These are phyloP conservation scores for Drosophila aldrichi DNA, from an alignment of 2,888 invertebrate genomes.

Conservation along the genomic window DNA sequence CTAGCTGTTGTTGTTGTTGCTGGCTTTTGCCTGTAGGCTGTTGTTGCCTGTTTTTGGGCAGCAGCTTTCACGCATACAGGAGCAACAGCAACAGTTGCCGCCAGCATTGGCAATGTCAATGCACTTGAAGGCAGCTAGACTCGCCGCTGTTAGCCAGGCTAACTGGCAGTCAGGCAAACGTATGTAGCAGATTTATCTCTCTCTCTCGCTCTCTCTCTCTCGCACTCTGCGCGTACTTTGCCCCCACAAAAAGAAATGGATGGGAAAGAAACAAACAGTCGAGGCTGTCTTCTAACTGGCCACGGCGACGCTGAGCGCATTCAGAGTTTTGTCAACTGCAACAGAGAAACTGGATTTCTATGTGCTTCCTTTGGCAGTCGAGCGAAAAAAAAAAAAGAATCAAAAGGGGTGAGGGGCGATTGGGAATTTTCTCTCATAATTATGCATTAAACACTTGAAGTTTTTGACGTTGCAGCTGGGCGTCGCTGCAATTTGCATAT, in stretches of 20 bases:
- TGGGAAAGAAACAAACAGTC: background rate
- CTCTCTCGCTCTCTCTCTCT: no score
- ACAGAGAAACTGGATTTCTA: conserved; percentile 57
- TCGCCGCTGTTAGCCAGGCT: conserved; percentile 18
- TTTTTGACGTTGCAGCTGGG: conserved; percentile 67
- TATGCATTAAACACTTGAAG: conserved; percentile 77
- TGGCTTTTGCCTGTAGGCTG: conserved; percentile 2
- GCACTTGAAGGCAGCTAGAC: conserved; percentile 47
- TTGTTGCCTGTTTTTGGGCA: conserved; percentile 45
- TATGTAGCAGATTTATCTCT: conserved; percentile 67
- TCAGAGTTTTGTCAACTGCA: conserved; percentile 71
- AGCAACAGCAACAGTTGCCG: conserved; percentile 29
- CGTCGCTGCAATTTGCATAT: conserved; percentile 69
- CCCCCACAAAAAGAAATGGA: conserved; percentile 49
- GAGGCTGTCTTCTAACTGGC: conserved; percentile 41
- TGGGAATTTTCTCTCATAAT: conserved; percentile 60
- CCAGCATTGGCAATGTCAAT: conserved; percentile 56
- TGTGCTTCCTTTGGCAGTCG: conserved; percentile 11
- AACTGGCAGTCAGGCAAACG: conserved; percentile 21
- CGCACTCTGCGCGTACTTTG: conserved; percentile 56
- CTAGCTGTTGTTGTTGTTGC: conserved; percentile 19
- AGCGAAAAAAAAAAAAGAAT: background rate
- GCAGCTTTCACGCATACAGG: conserved; percentile 46
- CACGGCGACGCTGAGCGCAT: conserved; percentile 5
- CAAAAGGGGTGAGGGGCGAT: no score